Evolutionary conservation across 2,113 vertebrate genomes (phyloP), one percentile per base, ranked within the genome.

Genomic region (Macrotis lagotis): DNA sequence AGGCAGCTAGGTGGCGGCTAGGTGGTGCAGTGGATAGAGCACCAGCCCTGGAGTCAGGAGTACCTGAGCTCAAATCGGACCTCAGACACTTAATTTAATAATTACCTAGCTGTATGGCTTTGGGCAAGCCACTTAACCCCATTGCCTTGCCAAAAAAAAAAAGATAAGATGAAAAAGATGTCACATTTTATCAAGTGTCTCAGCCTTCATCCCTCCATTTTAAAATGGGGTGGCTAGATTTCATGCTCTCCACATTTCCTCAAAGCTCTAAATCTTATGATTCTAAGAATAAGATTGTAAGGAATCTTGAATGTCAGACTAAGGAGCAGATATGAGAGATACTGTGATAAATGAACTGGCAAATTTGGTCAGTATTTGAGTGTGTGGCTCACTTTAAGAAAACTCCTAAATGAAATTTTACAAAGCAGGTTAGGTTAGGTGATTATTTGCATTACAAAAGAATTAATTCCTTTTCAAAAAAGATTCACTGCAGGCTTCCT

Each of bases 361-460:
- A 24, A 1, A 83, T 83, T 44, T 44, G 66, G 66, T 44, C 66
- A 74, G 37, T n/a, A 74, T 2, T 19, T 74, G 66, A 74, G 66
- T n/a, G 16, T 74, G 37, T 19, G 6, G 66, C 66, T 74, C 66
- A 83, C 66, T 83, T 83, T 83, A 83, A 83, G 66, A 83, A 83
- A 83, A 83, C 66, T 44, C 16, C 19, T 44, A 83, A 44, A 83
- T 44, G 66, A 83, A 83, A 83, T 83, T 83, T 83, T 83, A 83
- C n/a, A 83, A 83, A 83, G 66, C 66, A 83, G 66, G 66, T 83
- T 83, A 83, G 66, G 66, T 44, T 83, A 83, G 66, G 66, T 44
- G 66, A 83, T 83, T 44, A 83, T 83, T 83, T 83, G 66, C 66
- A 83, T 83, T 83, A 83, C 66, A 83, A 83, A 83, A 83, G 66